phyloP scores from a whole-genome alignment of 1,140 invertebrate genomes.

The Drosophila persimilis region DNA sequence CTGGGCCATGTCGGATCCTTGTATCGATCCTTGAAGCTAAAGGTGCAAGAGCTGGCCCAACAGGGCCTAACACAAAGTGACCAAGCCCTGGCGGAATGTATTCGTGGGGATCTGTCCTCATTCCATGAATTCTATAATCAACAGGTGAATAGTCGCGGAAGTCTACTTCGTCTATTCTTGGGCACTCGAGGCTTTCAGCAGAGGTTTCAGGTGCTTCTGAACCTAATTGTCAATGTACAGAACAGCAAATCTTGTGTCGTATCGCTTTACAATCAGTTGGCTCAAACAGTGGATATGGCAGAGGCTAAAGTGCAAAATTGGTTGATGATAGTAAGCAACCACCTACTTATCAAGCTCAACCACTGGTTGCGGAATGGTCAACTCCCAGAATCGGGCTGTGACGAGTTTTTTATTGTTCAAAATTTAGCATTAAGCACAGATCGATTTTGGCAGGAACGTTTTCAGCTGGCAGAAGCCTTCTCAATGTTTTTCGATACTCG shows the following conservation, averaged over 20 bases:
- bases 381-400: background rate
- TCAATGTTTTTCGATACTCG: slow-evolving; percentile 15
- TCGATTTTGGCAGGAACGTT: slow-evolving; percentile 32
- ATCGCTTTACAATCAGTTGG: slow-evolving; percentile 24
- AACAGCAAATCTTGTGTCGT: slow-evolving; percentile 3
- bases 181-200: slow-evolving; percentile 1
- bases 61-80: slow-evolving; percentile 8
- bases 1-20: slow-evolving; percentile 44
- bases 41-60: slow-evolving; percentile 4
- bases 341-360: slow-evolving; percentile 8
- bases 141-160: background rate
- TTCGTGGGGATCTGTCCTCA: slow-evolving; percentile 13
- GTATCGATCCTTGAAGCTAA: slow-evolving; percentile 23
- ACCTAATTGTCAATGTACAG: slow-evolving; percentile 5
- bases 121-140: slow-evolving; percentile 21
- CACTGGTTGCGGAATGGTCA: slow-evolving; percentile 35
- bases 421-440: background rate
- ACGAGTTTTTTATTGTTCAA: slow-evolving; percentile 33
- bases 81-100: background rate
- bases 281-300: slow-evolving; percentile 3
- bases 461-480: slow-evolving; percentile 11
- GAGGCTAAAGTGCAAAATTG: slow-evolving; percentile 19
- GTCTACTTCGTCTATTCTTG: slow-evolving; percentile 20
- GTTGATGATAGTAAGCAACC: slow-evolving; percentile 20
- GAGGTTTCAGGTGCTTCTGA: slow-evolving; percentile 31